Evolutionary conservation across 2,113 vertebrate genomes (phyloP).

Genomic region (Pterophyllum scalare): DNA sequence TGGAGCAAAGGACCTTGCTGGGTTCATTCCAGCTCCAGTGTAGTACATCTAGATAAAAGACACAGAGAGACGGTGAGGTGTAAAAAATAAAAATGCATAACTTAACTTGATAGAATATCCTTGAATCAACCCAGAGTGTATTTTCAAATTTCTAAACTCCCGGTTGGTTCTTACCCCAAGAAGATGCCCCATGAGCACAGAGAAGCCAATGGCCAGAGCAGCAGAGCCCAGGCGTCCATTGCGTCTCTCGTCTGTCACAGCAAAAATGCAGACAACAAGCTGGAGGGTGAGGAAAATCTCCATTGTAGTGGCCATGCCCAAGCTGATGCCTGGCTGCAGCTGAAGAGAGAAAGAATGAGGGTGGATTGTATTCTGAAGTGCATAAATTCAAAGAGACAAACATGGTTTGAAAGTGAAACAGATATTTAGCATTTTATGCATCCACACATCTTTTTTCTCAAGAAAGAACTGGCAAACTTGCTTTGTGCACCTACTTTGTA

Average conservation of each 20-base stretch:
- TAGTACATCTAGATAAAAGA: conserved; percentile 87
- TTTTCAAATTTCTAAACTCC: background rate
- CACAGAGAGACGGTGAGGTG: background rate
- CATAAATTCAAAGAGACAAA: background rate
- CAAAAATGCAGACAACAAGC: conserved; percentile 92
- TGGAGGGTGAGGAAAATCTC: conserved; percentile 94
- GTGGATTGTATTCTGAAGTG: background rate
- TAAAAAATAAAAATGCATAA: background rate
- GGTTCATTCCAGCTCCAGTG: conserved; percentile 96
- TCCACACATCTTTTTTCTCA: background rate
- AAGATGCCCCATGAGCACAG: conserved; percentile 92
- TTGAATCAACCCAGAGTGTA: background rate
- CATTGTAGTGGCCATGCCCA: conserved; percentile 91
- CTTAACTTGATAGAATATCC: rapidly evolving
- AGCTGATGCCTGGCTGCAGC: conserved; percentile 91
- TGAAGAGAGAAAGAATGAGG: conserved; percentile 46
- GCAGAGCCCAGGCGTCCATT: conserved; percentile 89
- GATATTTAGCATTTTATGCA: background rate
- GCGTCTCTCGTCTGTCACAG: conserved; percentile 90
- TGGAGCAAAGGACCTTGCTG: conserved; percentile 94
- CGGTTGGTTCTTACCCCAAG: conserved; percentile 87
- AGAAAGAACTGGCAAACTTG: too few species aligned
- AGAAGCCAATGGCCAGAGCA: conserved; percentile 91
- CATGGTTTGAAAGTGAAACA: background rate
- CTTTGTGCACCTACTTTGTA: background rate